Conservation (phyloP, 2,888 invertebrate genomes). For the Pogonocherus hispidulus region DNA sequence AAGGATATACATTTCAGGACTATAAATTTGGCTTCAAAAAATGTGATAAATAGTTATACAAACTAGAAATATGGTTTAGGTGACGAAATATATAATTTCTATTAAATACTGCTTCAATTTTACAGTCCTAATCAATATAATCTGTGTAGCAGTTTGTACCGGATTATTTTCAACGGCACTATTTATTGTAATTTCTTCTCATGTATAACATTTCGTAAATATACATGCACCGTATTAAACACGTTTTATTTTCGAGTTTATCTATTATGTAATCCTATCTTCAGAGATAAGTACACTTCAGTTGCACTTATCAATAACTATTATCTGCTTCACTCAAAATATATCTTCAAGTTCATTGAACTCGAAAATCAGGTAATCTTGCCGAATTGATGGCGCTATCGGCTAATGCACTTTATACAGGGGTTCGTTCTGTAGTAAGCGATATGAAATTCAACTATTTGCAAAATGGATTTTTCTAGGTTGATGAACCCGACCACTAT, state of each 20-base stretch:
- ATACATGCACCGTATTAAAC: too few relatives aligned
- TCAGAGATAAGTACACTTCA: neutral
- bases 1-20: too few relatives aligned
- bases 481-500: conserved; percentile 44
- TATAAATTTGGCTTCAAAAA: too few relatives aligned
- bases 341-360: conserved; percentile 21
- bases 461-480: conserved; percentile 48
- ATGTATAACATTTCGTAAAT: too few relatives aligned
- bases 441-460: conserved; percentile 47
- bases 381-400: conserved; percentile 46
- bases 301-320: conserved; percentile 4
- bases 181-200: too few relatives aligned
- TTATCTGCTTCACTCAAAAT: neutral
- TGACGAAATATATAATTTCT: too few relatives aligned
- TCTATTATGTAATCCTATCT: conserved; percentile 26
- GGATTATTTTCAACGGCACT: too few relatives aligned
- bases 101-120: too few relatives aligned
- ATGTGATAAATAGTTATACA: too few relatives aligned
- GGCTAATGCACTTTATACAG: conserved; percentile 44
- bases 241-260: neutral
- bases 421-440: conserved; percentile 46
- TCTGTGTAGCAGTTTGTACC: too few relatives aligned
- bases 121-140: too few relatives aligned
- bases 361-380: conserved; percentile 33
- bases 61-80: too few relatives aligned